Evolutionary conservation across 2,113 vertebrate species (phyloP).

Genomic region (Chitala chitala): DNA sequence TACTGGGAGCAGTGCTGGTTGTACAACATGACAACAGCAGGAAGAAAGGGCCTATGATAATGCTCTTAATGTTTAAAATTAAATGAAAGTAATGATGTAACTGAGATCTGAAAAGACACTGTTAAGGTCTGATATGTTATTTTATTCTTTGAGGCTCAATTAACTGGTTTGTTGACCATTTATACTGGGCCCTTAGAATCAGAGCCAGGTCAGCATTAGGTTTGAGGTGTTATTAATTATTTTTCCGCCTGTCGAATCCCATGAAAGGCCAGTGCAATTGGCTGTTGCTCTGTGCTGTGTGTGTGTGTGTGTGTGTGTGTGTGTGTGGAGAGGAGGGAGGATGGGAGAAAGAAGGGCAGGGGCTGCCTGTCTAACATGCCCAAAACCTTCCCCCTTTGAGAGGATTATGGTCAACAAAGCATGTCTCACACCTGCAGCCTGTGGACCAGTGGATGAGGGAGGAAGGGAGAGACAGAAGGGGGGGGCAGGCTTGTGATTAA

Average conservation of each 20-base stretch:
- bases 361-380: slow-evolving; percentile 92
- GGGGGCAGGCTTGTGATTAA: slow-evolving; percentile 55
- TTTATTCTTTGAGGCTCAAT: slow-evolving; percentile 77
- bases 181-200: slow-evolving; percentile 76
- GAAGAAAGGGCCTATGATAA: too few relatives aligned
- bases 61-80: neutral
- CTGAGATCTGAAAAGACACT: neutral
- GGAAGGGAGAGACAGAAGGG: slow-evolving; percentile 55
- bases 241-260: slow-evolving; percentile 99
- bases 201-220: slow-evolving; percentile 85
- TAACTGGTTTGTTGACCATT: slow-evolving; percentile 83
- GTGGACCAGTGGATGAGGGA: slow-evolving; percentile 64
- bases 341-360: too few relatives aligned
- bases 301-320: too few relatives aligned
- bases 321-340: too few relatives aligned
- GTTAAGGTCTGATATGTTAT: slow-evolving; percentile 64
- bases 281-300: slow-evolving; percentile 74
- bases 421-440: slow-evolving; percentile 80
- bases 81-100: neutral
- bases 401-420: slow-evolving; percentile 92
- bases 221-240: slow-evolving; percentile 99
- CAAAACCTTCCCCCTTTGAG: slow-evolving; percentile 75
- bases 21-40: too few relatives aligned
- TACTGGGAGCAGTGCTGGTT: too few relatives aligned
- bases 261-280: slow-evolving; percentile 81